Base-by-base conservation (phyloP, 2,797 vertebrate genomes). In the Enteromius treurensis region DNA sequence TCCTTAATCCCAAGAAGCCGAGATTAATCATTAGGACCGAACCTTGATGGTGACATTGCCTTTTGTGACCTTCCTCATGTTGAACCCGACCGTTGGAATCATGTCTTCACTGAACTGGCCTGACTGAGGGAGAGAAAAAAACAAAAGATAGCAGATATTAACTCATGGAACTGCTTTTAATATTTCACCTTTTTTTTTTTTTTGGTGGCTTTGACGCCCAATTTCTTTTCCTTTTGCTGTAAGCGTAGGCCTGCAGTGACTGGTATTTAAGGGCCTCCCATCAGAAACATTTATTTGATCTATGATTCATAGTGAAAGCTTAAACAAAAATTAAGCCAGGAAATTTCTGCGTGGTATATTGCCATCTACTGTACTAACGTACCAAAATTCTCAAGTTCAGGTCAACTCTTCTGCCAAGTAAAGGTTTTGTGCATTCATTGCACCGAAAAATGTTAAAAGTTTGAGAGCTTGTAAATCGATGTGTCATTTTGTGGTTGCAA, bases 41-140 rank as follows among this genome's bases (percentile, higher is more conserved):
- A 99, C 98, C 97, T 99, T 99, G 95, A 99, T 99, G 78, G 98
- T 99, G 90, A 99, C 98, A 0, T 99, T 99, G 90, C 98, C 98
- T 95, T 99, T 99, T 0, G 98, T 98, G 87, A 99, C 97, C 88
- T 99, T 99, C 70, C 98, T 94, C 98, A 99, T 99, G 94, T 99
- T 99, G 95, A 99, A 99, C 70, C 98, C 98, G 42, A 99, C 98
- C 3, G 98, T 99, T 79, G 98, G 98, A 85, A 99, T 99, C 98
- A 99, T 99, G 90, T 99, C 98, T 94, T 99, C 98, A 85, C 95
- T 99, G 95, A 99, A 99, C 68, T 99, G 97, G 85, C 98, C 98
- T 45, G 98, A 99, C 98, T 99, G 88, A 29, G 67, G 87, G 86
- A n/a, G 17, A 60, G 88, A 87, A 86, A 0, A 3, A 1, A 68